Conservation (phyloP, 2,113 vertebrate species). For the Rhegmatorhina hoffmannsi region DNA sequence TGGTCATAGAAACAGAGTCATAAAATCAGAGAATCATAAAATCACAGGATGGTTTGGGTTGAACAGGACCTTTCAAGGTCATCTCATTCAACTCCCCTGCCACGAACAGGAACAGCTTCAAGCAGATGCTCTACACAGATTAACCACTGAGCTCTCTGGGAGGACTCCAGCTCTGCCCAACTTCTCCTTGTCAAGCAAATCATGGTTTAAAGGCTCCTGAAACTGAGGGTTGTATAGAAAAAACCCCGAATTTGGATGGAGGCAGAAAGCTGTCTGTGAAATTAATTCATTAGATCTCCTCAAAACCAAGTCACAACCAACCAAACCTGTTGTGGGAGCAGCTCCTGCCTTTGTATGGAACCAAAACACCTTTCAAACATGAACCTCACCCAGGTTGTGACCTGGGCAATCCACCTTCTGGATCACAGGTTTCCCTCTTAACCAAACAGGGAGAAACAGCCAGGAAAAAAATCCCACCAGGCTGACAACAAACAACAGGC, state of each 20-base stretch:
- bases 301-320: not conserved
- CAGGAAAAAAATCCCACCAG: not conserved
- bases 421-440: not conserved
- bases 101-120: not conserved
- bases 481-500: not conserved
- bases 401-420: not conserved
- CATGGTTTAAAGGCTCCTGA: not conserved
- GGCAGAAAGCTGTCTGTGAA: not conserved
- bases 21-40: not conserved
- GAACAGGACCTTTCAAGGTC: not conserved
- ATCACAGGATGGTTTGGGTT: not conserved
- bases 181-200: not conserved
- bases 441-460: not conserved
- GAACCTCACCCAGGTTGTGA: not conserved
- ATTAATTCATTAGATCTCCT: not conserved
- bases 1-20: not conserved
- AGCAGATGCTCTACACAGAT: not conserved
- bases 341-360: not conserved
- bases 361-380: not conserved
- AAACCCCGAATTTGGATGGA: not conserved
- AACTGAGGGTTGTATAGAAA: not conserved
- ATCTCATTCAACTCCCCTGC: not conserved
- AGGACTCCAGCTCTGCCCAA: not conserved
- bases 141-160: rapidly evolving
- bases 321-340: not conserved